phyloP scores from a whole-genome alignment of 2,113 vertebrate genomes.

The Morone saxatilis region DNA sequence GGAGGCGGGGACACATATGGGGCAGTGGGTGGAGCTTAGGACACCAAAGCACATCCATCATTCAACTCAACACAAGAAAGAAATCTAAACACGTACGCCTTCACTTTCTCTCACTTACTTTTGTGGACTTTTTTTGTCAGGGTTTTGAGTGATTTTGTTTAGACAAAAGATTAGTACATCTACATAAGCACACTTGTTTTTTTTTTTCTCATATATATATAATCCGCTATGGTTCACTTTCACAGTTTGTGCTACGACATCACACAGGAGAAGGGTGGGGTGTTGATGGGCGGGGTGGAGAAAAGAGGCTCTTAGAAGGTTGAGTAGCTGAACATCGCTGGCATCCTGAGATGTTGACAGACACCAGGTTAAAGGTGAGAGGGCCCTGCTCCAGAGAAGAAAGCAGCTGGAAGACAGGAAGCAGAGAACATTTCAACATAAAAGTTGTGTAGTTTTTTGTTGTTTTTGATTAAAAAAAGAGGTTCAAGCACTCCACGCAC shows the following conservation, averaged over 20 bases:
- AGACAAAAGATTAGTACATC: constrained; percentile 92
- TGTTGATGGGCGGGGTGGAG: constrained; percentile 82
- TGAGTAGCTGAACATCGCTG: constrained; percentile 85
- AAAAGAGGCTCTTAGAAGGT: constrained; percentile 83
- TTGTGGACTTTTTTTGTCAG: constrained; percentile 59
- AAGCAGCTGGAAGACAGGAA: constrained; percentile 59
- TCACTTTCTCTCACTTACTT: constrained; percentile 66
- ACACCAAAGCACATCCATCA: constrained; percentile 91
- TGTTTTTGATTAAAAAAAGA: neutral
- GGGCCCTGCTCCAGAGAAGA: constrained; percentile 71
- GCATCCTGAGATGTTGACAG: constrained; percentile 85
- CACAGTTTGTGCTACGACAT: constrained; percentile 97
- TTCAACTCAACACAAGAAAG: constrained; percentile 89
- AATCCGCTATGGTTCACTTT: constrained; percentile 92
- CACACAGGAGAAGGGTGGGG: constrained; percentile 85
- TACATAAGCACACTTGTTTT: constrained; percentile 88
- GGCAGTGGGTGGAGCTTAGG: constrained; percentile 83
- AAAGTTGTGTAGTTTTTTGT: neutral
- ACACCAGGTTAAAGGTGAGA: constrained; percentile 84
- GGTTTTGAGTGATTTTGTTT: constrained; percentile 80
- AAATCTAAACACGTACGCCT: constrained; percentile 86
- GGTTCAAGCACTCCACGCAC: neutral
- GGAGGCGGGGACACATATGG: constrained; percentile 30
- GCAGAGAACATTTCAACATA: constrained; percentile 6
- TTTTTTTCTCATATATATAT: constrained; percentile 60